Evolutionary conservation across 2,888 invertebrate genomes (phyloP), one percentile per base, ranked within the genome.

Genomic region (Camponotus fellah): DNA sequence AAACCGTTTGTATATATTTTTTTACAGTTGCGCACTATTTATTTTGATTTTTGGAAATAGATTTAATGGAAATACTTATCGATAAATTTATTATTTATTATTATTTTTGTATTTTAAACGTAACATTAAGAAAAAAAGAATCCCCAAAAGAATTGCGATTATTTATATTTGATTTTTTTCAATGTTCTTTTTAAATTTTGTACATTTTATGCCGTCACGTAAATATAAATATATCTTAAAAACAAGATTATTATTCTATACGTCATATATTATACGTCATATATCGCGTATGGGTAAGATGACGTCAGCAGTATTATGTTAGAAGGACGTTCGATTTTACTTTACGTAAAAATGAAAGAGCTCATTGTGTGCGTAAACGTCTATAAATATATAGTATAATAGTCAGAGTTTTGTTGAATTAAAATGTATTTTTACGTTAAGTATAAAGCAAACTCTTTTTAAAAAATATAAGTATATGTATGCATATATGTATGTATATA

Each of bases 1-100:
- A 66, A 64, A 32, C 82, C 74, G 60, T 82, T 74, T 66, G 64
- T 46, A 34, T 3, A 34, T 58, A 66, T 46, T 75, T 79, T 26
- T 77, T 77, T 85, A 83, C 75, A 26, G 10, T 12, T 1, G 1
- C 17, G 6, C 64, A n/a, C 5, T 8, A 10, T 82, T 76, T 26
- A 43, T 32, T 8, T 10, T n/a, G 34, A 68, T 21, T 14, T 9
- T 0, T 46, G 5, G 0, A 10, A 46, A 5, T n/a, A 66, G 6
- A 34, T 66, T 49, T 0, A 14, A 3, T 32, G 2, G 2, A 26
- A 46, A 17, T n/a, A 3, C 34, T 32, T 17, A 14, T 53, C 14
- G 2, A 32, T 3, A 9, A 60, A 3, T 3, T 12, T 3, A 40
- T 26, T 56, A 49, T 69, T 9, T 3, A 40, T 26, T 56, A 49